phyloP scores from a whole-genome alignment of 2,888 invertebrate genomes.

The Agrotis segetum region DNA sequence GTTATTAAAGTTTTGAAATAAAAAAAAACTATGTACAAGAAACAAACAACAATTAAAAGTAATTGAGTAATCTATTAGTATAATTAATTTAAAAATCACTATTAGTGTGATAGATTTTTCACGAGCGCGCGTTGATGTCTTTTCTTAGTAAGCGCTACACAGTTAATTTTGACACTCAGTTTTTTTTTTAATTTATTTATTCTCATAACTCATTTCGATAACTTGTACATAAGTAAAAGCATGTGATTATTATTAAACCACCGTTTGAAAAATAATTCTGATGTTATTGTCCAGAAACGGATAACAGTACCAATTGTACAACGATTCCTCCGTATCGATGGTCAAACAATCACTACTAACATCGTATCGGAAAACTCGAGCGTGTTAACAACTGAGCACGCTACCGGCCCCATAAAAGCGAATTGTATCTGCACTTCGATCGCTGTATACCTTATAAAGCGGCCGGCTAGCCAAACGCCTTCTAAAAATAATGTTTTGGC shows the following conservation, averaged over 20 bases:
- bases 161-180: background rate
- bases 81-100: background rate
- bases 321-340: constrained; percentile 41
- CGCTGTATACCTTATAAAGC: constrained; percentile 80
- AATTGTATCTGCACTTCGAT: constrained; percentile 78
- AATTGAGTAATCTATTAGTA: background rate
- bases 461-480: constrained; percentile 67
- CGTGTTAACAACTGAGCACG: constrained; percentile 71
- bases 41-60: no score
- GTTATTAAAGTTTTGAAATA: background rate
- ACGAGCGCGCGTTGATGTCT: constrained; percentile 66
- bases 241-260: no score
- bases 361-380: constrained; percentile 61
- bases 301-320: constrained; percentile 47
- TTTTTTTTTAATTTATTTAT: background rate
- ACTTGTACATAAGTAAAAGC: background rate
- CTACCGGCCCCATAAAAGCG: constrained; percentile 85
- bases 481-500: constrained; percentile 90
- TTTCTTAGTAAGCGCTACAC: constrained; percentile 38
- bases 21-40: background rate
- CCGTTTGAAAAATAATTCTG: background rate
- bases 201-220: no score
- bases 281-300: constrained; percentile 11
- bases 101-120: background rate
- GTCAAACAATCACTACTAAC: constrained; percentile 61